Conservation (phyloP, 1,140 invertebrate genomes). For the Diorhabda carinulata region DNA sequence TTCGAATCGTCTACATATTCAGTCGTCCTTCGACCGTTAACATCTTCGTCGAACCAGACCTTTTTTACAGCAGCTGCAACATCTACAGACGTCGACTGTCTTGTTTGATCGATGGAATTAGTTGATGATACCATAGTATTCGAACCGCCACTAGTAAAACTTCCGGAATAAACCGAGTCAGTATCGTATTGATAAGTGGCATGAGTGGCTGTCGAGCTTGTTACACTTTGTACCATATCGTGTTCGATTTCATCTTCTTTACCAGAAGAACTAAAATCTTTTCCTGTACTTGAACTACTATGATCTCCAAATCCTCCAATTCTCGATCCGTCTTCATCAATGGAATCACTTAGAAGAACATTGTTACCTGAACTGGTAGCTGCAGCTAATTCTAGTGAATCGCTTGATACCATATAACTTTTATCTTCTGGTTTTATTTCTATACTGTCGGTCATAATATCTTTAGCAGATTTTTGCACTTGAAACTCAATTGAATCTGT, state of each 20-base stretch:
- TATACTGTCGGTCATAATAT: constrained; percentile 52
- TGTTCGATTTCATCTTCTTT: constrained; percentile 62
- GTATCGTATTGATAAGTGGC: constrained; percentile 80
- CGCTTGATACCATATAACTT: constrained; percentile 47
- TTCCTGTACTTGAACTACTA: constrained; percentile 49
- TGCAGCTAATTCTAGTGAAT: constrained; percentile 50
- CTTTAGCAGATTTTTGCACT: constrained; percentile 35
- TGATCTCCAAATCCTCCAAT: constrained; percentile 46
- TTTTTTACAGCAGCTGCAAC: constrained; percentile 43
- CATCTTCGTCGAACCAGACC: constrained; percentile 48
- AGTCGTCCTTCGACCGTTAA: constrained; percentile 28
- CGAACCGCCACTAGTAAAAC: constrained; percentile 72
- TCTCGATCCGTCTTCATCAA: constrained; percentile 51
- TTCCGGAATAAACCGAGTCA: constrained; percentile 76
- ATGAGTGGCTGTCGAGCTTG: constrained; percentile 72
- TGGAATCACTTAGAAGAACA: constrained; percentile 49
- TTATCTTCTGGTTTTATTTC: constrained; percentile 47
- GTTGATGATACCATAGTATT: constrained; percentile 70
- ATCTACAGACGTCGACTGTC: constrained; percentile 35
- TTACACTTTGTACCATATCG: constrained; percentile 64
- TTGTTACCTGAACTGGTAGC: constrained; percentile 32
- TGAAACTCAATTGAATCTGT: constrained; percentile 61
- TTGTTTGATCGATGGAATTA: constrained; percentile 58
- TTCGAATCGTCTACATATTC: constrained; percentile 43
- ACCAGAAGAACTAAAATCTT: constrained; percentile 50